Evolutionary conservation across 1,140 invertebrate genomes (phyloP).

Genomic region (Marisa cornuarietis): DNA sequence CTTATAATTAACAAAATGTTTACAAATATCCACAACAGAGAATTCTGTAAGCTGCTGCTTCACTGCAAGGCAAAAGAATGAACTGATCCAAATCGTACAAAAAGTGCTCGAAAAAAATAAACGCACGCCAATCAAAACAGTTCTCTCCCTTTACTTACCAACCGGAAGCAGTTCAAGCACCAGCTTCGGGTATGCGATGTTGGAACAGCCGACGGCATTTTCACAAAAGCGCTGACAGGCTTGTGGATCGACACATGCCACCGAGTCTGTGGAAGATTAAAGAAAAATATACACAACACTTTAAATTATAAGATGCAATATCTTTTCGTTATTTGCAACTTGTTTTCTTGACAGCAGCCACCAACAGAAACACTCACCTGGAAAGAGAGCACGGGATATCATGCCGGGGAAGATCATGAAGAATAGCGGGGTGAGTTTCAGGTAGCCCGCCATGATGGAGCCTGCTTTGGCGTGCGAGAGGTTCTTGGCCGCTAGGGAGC

Average conservation of each 20-base stretch:
- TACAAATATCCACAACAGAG: neutral
- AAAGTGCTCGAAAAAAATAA: neutral
- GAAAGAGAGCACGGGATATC: conserved; percentile 68
- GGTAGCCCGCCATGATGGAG: conserved; percentile 69
- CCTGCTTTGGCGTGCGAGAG: conserved; percentile 70
- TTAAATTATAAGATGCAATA: no score
- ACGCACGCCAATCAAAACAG: neutral
- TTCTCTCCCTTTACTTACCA: conserved; percentile 39
- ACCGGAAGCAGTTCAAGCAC: conserved; percentile 68
- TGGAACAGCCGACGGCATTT: conserved; percentile 68
- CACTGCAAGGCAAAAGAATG: no score
- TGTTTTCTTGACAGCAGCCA: no score
- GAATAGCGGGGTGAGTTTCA: conserved; percentile 70
- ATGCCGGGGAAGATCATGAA: conserved; percentile 71
- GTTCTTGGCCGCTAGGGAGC: conserved; percentile 69
- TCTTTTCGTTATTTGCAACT: no score
- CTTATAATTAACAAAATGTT: no score
- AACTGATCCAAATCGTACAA: neutral
- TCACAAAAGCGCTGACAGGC: conserved; percentile 66
- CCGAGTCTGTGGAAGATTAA: conserved; percentile 53
- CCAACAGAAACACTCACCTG: conserved; percentile 51
- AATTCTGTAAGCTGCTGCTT: neutral
- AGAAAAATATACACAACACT: conserved; percentile 4
- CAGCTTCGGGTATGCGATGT: conserved; percentile 70
- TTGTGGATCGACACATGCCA: conserved; percentile 68